These are phyloP conservation scores for Spilogale gracilis DNA, from an alignment of 2,113 vertebrate genomes.

Conservation along the genomic window DNA sequence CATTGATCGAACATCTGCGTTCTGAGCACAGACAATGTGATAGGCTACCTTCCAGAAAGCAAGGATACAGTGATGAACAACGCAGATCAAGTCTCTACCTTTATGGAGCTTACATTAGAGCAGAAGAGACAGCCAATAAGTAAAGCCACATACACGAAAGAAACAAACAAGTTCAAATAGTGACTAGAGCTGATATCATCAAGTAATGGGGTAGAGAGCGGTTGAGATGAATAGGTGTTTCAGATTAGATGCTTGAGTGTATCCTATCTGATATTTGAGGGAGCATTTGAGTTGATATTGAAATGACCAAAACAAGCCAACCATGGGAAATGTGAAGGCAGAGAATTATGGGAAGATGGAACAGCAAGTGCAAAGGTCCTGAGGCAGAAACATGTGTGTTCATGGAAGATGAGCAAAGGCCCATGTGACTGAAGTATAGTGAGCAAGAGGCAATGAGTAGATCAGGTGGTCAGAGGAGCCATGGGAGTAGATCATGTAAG, in stretches of 20 bases:
- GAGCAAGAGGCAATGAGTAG: background rate
- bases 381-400: background rate
- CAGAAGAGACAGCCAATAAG: background rate
- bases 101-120: background rate
- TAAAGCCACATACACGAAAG: background rate
- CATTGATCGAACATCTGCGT: background rate
- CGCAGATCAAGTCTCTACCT: background rate
- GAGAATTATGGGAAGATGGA: background rate
- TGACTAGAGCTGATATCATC: background rate
- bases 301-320: background rate
- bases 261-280: background rate
- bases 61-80: background rate
- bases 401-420: background rate
- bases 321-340: background rate
- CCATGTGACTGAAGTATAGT: background rate
- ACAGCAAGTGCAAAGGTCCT: background rate
- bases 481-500: fast-evolving
- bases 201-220: background rate
- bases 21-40: background rate
- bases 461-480: background rate
- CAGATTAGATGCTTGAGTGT: background rate
- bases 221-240: background rate
- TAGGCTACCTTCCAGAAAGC: background rate
- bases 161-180: background rate
- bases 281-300: background rate